Base-by-base conservation (phyloP, 1,140 invertebrate genomes). In the Geopemphigus sp. region DNA sequence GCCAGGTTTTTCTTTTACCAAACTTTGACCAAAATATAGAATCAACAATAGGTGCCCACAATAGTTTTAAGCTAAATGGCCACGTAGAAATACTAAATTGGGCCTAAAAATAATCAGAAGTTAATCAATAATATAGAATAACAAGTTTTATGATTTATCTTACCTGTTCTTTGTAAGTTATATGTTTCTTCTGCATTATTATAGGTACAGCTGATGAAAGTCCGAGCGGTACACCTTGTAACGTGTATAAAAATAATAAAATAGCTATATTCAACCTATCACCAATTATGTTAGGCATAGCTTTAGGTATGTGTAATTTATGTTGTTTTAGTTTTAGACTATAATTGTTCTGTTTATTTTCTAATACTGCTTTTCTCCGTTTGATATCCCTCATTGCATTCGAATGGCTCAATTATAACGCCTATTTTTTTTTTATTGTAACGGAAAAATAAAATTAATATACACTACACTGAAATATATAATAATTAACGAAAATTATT, bases 11-110 rank as follows among this genome's bases (percentile, higher is more conserved):
- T 82, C 98, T 87, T 61, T 97, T 87, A 4, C 98, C 98, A 86
- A 99, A 93, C 81, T 88, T 87, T 24, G 88, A 85, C 57, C 91
- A 90, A 86, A 94, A 99, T 32, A 98, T 84, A 0, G 96, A 93
- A 86, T 99, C 98, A 5, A 99, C 96, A 83, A 99, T 90, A 1
- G 98, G 98, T 8, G 98, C 98, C 98, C 98, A 99, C 63, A 99
- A 84, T 53, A 99, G 86, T 87, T 99, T 99, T 26, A 99, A 87
- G 85, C 95, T 96, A 85, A 98, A 99, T 4, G 98, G 98, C 97
- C 98, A 99, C 83, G 92, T 92, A 0, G 96, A 95, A 85, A 99
- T 97, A 87, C 96, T 98, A 85, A 99, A 99, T 84, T 97, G 91
- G 15, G 98, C 98, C 91, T 99, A 91, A 81, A 89, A 90, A 84